These are phyloP conservation scores for Pogona vitticeps DNA, from an alignment of 2,113 vertebrate genomes.

Conservation along the genomic window DNA sequence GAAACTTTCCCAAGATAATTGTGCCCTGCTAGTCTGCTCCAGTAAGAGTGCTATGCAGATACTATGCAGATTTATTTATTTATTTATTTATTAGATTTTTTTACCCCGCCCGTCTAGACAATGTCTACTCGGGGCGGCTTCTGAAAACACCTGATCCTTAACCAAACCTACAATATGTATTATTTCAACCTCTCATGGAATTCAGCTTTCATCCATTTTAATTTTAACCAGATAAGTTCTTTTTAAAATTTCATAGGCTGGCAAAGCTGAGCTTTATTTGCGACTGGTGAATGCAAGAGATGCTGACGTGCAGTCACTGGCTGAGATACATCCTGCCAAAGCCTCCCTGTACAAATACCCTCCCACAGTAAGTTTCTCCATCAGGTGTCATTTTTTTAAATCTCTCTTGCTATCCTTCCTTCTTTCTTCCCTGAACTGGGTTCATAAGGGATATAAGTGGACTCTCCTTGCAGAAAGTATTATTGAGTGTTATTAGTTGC, in stretches of 20 bases:
- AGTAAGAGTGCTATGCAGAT: background rate
- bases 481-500: background rate
- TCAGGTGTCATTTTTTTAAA: background rate
- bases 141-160: background rate
- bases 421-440: background rate
- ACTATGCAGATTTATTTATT: too few relatives aligned
- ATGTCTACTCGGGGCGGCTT: too few relatives aligned
- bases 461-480: background rate
- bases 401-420: too few relatives aligned
- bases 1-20: background rate
- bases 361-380: slow-evolving; percentile 59
- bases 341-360: slow-evolving; percentile 73
- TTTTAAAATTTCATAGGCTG: slow-evolving; percentile 64
- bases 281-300: slow-evolving; percentile 78
- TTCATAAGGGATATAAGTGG: background rate
- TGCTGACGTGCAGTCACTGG: slow-evolving; percentile 67
- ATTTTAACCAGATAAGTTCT: background rate
- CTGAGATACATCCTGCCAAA: slow-evolving; percentile 63
- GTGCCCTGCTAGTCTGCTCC: background rate
- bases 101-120: too few relatives aligned
- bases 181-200: background rate
- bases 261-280: slow-evolving; percentile 77
- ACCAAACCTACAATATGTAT: background rate
- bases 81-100: too few relatives aligned
- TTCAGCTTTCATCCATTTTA: background rate